A percentile compares a stretch with the other conserved stretches of the same genome.
Conservation (phyloP, 2,888 invertebrate genomes). For the Eutolmus rufibarbis region DNA sequence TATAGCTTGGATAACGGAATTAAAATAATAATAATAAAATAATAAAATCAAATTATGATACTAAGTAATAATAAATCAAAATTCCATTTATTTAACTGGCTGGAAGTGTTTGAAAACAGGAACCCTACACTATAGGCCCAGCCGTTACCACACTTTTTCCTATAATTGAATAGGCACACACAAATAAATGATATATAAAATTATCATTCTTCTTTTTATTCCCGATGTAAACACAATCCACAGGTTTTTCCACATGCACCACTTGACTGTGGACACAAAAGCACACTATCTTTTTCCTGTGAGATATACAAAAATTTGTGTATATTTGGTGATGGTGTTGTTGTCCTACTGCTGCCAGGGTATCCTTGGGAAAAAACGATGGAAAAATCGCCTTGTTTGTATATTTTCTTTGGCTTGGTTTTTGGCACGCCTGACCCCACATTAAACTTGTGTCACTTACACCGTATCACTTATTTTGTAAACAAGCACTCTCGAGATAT, state of each 20-base stretch:
- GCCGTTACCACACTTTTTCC: too few relatives aligned
- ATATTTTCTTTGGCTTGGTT: not conserved
- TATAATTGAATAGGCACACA: not conserved
- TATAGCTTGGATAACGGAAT: not conserved
- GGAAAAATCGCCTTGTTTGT: not conserved
- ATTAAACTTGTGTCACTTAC: not conserved
- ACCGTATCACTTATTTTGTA: not conserved
- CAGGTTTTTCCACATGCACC: constrained; percentile 39
- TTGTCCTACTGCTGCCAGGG: not conserved
- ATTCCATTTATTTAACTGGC: not conserved
- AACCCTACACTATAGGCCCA: not conserved
- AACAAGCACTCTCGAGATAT: not conserved
- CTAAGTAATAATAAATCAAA: not conserved
- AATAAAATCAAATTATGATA: not conserved
- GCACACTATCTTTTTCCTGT: not conserved
- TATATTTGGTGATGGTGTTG: not conserved
- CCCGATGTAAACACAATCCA: constrained; percentile 35
- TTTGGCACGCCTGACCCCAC: not conserved
- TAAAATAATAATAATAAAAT: not conserved
- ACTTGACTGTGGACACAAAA: not conserved
- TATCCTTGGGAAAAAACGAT: not conserved
- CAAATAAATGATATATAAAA: not conserved
- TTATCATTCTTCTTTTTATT: not conserved
- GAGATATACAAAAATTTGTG: not conserved
- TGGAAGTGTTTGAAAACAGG: not conserved